A percentile compares a stretch with the other conserved stretches of the same genome.
Evolutionary conservation across 2,888 invertebrate species (phyloP).

Genomic region (Drosophila birchii): DNA sequence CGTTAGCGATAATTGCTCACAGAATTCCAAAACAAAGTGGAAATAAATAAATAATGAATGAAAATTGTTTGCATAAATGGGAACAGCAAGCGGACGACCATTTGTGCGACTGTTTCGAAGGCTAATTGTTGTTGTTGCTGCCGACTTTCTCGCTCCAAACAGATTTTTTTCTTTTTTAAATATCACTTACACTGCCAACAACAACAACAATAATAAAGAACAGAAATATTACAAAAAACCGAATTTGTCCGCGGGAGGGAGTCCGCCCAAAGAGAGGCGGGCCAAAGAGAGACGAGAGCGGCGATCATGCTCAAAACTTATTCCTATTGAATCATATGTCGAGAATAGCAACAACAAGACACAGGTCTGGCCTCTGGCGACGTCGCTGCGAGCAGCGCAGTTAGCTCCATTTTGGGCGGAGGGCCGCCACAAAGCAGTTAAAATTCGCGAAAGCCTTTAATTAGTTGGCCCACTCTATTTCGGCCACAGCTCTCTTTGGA

Average conservation of each 20-base stretch:
- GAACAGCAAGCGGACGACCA: constrained; percentile 34
- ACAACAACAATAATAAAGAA: constrained; percentile 26
- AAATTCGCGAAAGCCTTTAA: neutral
- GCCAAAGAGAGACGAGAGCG: constrained; percentile 20
- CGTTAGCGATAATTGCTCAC: constrained; percentile 18
- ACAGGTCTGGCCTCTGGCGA: constrained; percentile 48
- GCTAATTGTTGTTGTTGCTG: constrained; percentile 42
- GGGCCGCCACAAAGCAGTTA: constrained; percentile 3
- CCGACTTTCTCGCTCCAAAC: constrained; percentile 40
- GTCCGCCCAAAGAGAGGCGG: constrained; percentile 40
- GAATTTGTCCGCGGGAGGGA: constrained; percentile 52
- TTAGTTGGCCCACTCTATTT: neutral
- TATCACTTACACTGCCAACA: constrained; percentile 53
- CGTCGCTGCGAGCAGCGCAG: constrained; percentile 51
- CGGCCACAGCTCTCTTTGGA: constrained; percentile 1
- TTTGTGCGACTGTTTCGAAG: constrained; percentile 33
- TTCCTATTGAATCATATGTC: constrained; percentile 84
- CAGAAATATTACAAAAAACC: constrained; percentile 66
- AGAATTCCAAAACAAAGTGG: constrained; percentile 18
- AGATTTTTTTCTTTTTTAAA: constrained; percentile 57
- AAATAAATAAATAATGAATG: constrained; percentile 34
- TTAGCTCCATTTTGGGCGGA: constrained; percentile 28
- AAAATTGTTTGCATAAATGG: constrained; percentile 64
- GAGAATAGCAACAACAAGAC: constrained; percentile 83
- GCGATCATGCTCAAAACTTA: constrained; percentile 60